These are phyloP conservation scores for Anser cygnoides DNA, from an alignment of 2,113 vertebrate genomes.

Conservation along the genomic window DNA sequence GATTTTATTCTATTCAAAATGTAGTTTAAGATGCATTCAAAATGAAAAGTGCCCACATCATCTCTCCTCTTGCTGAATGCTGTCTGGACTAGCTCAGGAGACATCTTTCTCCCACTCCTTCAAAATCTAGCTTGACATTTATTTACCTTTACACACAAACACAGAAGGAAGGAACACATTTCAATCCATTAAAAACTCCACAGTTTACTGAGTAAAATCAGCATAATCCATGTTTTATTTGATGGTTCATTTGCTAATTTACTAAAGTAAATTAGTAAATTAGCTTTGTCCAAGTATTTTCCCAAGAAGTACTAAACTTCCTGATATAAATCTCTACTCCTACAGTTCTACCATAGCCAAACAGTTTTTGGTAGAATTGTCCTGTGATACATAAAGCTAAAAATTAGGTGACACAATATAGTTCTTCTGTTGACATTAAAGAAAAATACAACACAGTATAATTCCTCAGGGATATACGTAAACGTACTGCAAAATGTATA, in stretches of 20 bases:
- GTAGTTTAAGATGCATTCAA: conserved; percentile 49
- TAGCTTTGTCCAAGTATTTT: conserved; percentile 59
- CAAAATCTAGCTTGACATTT: not conserved
- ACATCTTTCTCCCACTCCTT: not conserved
- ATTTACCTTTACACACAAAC: conserved; percentile 25
- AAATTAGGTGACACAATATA: conserved; percentile 49
- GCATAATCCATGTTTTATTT: conserved; percentile 62
- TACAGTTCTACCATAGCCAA: conserved; percentile 18
- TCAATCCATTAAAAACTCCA: conserved; percentile 66
- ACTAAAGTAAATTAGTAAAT: conserved; percentile 8
- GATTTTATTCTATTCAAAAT: conserved; percentile 44
- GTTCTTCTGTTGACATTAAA: conserved; percentile 57
- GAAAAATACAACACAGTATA: conserved; percentile 50
- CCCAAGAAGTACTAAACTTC: conserved; percentile 46
- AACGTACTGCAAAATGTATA: conserved; percentile 53
- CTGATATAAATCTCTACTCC: conserved; percentile 38
- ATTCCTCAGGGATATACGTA: conserved; percentile 49
- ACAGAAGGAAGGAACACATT: conserved; percentile 59
- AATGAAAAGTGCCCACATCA: not conserved
- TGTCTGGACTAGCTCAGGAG: not conserved
- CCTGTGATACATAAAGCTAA: conserved; percentile 44
- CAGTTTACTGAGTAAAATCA: conserved; percentile 45
- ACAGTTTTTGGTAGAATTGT: conserved; percentile 53
- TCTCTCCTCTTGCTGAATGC: not conserved
- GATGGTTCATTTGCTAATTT: conserved; percentile 40